Conservation (phyloP, 2,797 vertebrate species). For the Erithacus rubecula region DNA sequence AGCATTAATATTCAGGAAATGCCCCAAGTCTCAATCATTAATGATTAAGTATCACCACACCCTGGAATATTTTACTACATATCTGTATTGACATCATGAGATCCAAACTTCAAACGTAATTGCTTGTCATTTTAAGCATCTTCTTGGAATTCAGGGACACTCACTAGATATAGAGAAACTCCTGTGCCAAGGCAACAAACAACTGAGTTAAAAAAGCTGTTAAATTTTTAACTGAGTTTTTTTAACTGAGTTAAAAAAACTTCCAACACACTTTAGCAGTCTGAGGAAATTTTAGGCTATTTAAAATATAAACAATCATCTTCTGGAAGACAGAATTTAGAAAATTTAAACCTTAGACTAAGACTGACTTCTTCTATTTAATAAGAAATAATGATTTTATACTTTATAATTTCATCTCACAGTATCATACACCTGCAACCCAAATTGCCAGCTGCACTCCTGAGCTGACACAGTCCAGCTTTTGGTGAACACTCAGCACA, state of each 20-base stretch:
- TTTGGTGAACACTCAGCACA: not conserved
- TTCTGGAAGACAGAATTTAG: not conserved
- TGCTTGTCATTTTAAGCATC: slow-evolving; percentile 7
- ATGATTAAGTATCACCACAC: slow-evolving; percentile 56
- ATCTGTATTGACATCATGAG: slow-evolving; percentile 55
- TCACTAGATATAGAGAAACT: not conserved
- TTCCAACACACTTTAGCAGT: not conserved
- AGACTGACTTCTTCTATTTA: not conserved
- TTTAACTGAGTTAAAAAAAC: not conserved
- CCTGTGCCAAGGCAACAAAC: not conserved
- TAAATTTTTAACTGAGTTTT: too few relatives aligned
- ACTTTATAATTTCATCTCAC: not conserved
- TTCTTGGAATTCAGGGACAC: not conserved
- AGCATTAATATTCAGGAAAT: slow-evolving; percentile 63
- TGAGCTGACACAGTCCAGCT: not conserved
- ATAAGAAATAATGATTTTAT: not conserved
- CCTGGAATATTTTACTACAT: slow-evolving; percentile 43
- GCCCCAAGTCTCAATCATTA: slow-evolving; percentile 55
- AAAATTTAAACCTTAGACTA: not conserved
- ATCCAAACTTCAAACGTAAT: slow-evolving; percentile 41
- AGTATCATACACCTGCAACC: fast-evolving
- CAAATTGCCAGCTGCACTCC: not conserved
- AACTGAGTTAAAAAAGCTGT: not conserved
- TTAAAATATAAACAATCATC: not conserved
- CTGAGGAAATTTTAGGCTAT: not conserved